Evolutionary conservation across 2,113 vertebrate genomes (phyloP), one percentile per base, ranked within the genome.

Genomic region (Phyllopteryx taeniolatus): DNA sequence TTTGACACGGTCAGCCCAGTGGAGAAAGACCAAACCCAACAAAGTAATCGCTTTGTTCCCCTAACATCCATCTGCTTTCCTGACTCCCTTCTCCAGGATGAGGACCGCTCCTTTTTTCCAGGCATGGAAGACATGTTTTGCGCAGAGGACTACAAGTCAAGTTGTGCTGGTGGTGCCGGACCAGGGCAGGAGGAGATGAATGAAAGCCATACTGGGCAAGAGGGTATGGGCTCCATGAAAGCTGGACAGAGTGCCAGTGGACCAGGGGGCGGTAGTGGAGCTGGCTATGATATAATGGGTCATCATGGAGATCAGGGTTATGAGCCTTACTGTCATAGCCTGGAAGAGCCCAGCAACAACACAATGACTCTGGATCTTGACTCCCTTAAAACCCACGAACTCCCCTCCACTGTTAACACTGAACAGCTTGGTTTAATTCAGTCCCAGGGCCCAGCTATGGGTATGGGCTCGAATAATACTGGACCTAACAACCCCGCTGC

Each of bases 71-170:
- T 98, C 87, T 98, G 96, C 85, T 98, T 98, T 81, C 96, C 96
- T 0, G 96, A 98, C 80, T 95, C 96, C 0, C 85, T 98, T 72
- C 93, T 98, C 43, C 96, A 96, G 78, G 96, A 97, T 0, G 96
- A 98, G 39, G 93, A 94, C 71, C 94, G 96, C 3, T 94, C 95
- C 4, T 98, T 98, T 81, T 98, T 98, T 46, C 96, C 96, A 4
- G 96, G 94, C 22, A 98, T 98, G 96, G 96, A 98, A 71, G 96
- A 98, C 89, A 98, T 98, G 96, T 98, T 98, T 20, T 96, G 96
- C 0, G 86, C 92, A 0, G 96, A 97, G 0, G 95, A 98, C 27
- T 98, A 95, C 53, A 98, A 98, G 79, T 81, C 94, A 0, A 94
- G 94, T 66, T 95, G 91, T 1, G 73, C 86, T 0, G 95, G 94